These are phyloP conservation scores for Ptyas mucosa DNA, from an alignment of 2,113 vertebrate species.

Conservation along the genomic window DNA sequence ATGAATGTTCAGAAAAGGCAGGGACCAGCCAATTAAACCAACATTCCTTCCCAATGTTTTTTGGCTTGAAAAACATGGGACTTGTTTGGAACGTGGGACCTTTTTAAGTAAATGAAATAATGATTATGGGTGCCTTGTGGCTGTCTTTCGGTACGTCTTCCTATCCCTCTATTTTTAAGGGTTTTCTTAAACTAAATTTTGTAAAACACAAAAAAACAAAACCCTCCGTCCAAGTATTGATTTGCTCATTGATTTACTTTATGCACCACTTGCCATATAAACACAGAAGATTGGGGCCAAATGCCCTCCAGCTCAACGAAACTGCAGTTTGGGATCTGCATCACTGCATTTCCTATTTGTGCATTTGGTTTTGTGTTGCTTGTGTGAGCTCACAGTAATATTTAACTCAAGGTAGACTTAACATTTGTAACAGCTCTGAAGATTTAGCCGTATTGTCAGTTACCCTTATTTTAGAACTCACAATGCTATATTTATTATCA, in stretches of 20 bases:
- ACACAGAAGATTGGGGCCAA: not conserved
- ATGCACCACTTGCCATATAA: not conserved
- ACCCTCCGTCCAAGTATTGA: not conserved
- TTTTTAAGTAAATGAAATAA: not conserved
- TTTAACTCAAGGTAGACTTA: not conserved
- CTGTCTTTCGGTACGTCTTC: not conserved
- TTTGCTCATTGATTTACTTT: not conserved
- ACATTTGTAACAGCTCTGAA: not conserved
- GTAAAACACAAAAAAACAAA: not conserved
- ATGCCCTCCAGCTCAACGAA: not conserved
- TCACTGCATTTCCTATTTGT: not conserved
- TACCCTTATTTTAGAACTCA: not conserved
- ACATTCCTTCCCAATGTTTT: not conserved
- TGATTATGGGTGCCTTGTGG: not conserved
- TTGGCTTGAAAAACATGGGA: not conserved
- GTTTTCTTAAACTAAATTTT: not conserved
- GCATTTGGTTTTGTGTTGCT: not conserved
- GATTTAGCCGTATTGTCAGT: not conserved
- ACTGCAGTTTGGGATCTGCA: not conserved
- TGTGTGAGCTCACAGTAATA: not conserved
- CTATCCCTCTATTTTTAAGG: not conserved
- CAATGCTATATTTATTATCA: not conserved
- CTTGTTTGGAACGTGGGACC: not conserved
- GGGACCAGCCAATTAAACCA: not conserved
- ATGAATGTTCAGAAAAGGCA: not conserved